Evolutionary conservation across 2,113 vertebrate species (phyloP).

Genomic region (Seriola dumerili): DNA sequence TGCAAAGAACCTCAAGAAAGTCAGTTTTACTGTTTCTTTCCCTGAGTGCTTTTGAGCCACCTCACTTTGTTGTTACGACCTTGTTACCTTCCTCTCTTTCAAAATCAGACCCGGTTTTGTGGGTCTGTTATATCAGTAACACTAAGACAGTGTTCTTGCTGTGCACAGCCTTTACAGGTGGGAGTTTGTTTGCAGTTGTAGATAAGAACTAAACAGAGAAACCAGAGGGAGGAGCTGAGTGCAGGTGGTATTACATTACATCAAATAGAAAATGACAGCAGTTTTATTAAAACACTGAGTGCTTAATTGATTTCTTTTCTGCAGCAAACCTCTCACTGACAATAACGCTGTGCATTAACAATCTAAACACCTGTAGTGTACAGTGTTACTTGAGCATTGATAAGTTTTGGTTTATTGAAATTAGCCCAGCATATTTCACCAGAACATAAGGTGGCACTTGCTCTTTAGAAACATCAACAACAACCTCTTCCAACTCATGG

Average conservation of each 20-base stretch:
- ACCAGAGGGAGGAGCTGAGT: conserved; percentile 6
- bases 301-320: neutral
- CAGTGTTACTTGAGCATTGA: neutral
- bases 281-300: conserved; percentile 28
- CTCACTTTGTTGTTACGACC: neutral
- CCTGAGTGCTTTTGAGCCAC: neutral
- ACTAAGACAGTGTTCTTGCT: neutral
- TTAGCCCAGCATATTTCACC: neutral
- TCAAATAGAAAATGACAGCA: conserved; percentile 37
- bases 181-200: neutral
- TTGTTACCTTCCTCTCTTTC: neutral
- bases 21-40: conserved; percentile 15
- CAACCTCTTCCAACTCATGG: no score
- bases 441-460: neutral
- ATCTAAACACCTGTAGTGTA: neutral
- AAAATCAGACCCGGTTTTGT: conserved; percentile 12
- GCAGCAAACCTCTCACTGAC: neutral
- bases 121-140: neutral
- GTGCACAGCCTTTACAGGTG: neutral
- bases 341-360: neutral
- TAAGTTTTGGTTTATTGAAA: neutral
- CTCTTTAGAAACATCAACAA: no score
- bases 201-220: neutral
- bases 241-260: neutral
- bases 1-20: neutral